Conservation (phyloP, 2,797 vertebrate species). For the Podarcis siculus region DNA sequence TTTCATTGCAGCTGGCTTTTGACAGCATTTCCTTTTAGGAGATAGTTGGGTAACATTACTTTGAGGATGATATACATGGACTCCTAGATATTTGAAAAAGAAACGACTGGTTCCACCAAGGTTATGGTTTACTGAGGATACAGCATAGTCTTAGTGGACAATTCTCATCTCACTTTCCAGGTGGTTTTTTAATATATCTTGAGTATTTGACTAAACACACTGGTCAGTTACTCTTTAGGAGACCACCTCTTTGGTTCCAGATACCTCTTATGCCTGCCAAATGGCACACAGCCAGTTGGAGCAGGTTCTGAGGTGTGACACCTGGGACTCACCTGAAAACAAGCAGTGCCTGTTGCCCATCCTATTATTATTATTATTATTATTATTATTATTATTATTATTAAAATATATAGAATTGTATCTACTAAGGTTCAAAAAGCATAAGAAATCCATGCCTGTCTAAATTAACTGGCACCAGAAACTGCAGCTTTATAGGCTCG, state of each 20-base stretch:
- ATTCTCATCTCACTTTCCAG: background rate
- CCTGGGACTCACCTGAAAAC: too few relatives aligned
- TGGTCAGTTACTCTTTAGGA: background rate
- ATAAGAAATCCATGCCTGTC: slow-evolving; percentile 43
- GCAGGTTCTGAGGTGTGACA: too few relatives aligned
- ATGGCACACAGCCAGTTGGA: background rate
- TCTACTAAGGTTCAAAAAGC: slow-evolving; percentile 27
- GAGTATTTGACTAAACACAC: slow-evolving; percentile 17
- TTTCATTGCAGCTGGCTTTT: slow-evolving; percentile 16
- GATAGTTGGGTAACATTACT: slow-evolving; percentile 19
- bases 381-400: slow-evolving; percentile 16
- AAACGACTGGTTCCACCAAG: background rate
- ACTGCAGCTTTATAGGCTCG: slow-evolving; percentile 58
- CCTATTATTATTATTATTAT: background rate
- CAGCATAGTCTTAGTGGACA: slow-evolving; percentile 19
- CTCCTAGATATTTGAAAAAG: slow-evolving; percentile 1
- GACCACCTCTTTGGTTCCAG: background rate
- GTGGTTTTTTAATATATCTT: rapidly evolving
- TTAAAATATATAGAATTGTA: slow-evolving; percentile 18
- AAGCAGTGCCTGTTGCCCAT: slow-evolving; percentile 30
- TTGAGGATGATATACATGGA: slow-evolving; percentile 16
- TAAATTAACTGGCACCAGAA: slow-evolving; percentile 40
- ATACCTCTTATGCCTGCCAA: background rate
- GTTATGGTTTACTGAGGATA: background rate
- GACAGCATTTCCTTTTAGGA: slow-evolving; percentile 9